These are phyloP conservation scores for Psittacula echo DNA, from an alignment of 2,797 vertebrate species.

Conservation along the genomic window DNA sequence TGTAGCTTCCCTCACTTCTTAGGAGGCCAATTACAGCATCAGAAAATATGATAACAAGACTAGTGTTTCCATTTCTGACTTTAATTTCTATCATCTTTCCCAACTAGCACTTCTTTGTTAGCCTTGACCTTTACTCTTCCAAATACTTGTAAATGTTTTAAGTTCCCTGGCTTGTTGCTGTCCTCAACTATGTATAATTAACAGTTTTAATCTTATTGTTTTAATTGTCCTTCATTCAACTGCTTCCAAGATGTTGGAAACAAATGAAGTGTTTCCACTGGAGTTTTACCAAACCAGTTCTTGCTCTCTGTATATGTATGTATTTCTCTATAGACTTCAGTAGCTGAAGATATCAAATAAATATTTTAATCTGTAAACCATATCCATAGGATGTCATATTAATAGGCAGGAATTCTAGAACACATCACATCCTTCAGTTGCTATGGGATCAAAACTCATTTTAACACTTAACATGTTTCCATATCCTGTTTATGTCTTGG, in stretches of 20 bases:
- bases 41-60: background rate
- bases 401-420: background rate
- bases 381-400: background rate
- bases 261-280: background rate
- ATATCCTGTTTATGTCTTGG: background rate
- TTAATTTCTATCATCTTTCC: background rate
- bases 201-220: background rate
- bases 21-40: background rate
- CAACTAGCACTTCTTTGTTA: background rate
- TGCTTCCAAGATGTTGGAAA: background rate
- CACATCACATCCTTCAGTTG: background rate
- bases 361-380: background rate
- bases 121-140: background rate
- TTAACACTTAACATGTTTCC: background rate
- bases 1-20: background rate
- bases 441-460: background rate
- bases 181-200: background rate
- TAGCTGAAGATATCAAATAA: background rate
- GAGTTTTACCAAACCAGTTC: background rate
- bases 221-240: background rate
- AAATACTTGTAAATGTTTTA: background rate
- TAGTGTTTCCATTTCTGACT: background rate
- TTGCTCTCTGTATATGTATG: background rate
- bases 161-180: background rate
- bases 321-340: background rate